A percentile compares a stretch with the other conserved stretches of the same genome.
These are phyloP conservation scores for Harlomillsia oculata DNA, from an alignment of 1,140 invertebrate species.

Conservation along the genomic window DNA sequence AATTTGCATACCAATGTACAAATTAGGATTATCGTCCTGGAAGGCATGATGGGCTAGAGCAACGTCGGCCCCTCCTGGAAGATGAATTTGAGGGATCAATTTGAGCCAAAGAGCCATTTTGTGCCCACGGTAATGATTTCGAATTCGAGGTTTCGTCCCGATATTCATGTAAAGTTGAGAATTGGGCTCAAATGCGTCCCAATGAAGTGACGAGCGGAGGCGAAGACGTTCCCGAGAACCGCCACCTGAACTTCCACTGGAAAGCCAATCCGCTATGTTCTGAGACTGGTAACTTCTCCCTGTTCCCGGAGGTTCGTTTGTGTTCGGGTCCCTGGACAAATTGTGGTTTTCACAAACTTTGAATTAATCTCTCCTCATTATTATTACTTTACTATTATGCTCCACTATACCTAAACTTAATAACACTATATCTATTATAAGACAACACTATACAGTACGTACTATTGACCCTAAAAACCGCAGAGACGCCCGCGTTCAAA, in stretches of 20 bases:
- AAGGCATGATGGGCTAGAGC: conserved; percentile 69
- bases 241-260: conserved; percentile 4
- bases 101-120: conserved; percentile 88
- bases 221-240: conserved; percentile 4
- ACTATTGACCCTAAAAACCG: no score
- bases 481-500: no score
- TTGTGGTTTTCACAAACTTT: no score
- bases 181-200: conserved; percentile 80
- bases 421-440: no score
- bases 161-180: conserved; percentile 79
- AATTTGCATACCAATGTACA: conserved; percentile 52
- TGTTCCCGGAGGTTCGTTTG: conserved; percentile 16
- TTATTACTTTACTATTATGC: no score
- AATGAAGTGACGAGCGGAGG: conserved; percentile 40
- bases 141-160: conserved; percentile 58
- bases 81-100: conserved; percentile 75
- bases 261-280: no score
- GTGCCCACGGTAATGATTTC: conserved; percentile 76
- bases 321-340: conserved; percentile 24
- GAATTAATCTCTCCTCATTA: no score
- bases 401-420: no score
- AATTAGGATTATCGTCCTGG: conserved; percentile 55
- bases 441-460: no score
- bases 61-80: conserved; percentile 59
- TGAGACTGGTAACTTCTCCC: conserved; percentile 15